phyloP scores from a whole-genome alignment of 1,140 invertebrate species.

The Lordiphosa clarofinis region DNA sequence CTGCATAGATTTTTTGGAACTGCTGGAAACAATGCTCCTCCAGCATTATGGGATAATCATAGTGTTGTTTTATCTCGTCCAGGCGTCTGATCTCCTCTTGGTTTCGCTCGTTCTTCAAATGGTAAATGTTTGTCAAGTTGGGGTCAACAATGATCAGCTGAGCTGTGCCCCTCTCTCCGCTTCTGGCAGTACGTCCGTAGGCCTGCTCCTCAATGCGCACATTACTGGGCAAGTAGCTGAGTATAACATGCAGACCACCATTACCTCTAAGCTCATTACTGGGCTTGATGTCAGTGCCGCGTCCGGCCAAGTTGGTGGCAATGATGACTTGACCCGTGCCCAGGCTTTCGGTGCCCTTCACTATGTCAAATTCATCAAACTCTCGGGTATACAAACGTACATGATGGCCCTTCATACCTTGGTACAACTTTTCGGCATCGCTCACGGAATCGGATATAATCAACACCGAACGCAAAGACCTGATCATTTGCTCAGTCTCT shows the following conservation, averaged over 20 bases:
- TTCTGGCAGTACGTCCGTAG: slow-evolving; percentile 8
- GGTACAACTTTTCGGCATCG: slow-evolving; percentile 6
- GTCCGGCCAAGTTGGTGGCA: slow-evolving; percentile 13
- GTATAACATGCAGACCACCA: slow-evolving; percentile 10
- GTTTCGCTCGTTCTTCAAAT: slow-evolving; percentile 2
- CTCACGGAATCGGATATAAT: slow-evolving; percentile 12
- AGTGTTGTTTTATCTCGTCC: slow-evolving; percentile 1
- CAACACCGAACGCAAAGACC: slow-evolving; percentile 1
- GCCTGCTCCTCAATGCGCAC: slow-evolving; percentile 13
- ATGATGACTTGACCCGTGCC: slow-evolving; percentile 6
- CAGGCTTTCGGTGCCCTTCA: not conserved
- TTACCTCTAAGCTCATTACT: not conserved
- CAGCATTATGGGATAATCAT: slow-evolving; percentile 1
- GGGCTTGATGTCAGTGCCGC: slow-evolving; percentile 14
- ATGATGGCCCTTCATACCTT: not conserved
- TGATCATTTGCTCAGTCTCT: not conserved
- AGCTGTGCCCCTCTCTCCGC: slow-evolving; percentile 2
- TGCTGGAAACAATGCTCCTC: slow-evolving; percentile 4
- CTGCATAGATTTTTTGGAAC: not conserved
- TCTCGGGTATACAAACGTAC: slow-evolving; percentile 10
- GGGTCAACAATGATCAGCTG: slow-evolving; percentile 6
- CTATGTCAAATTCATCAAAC: slow-evolving; percentile 5
- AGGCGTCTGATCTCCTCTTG: slow-evolving; percentile 2
- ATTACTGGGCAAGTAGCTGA: slow-evolving; percentile 8
- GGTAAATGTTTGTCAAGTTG: not conserved